phyloP scores from a whole-genome alignment of 1,140 invertebrate species.

The Cepaea nemoralis region DNA sequence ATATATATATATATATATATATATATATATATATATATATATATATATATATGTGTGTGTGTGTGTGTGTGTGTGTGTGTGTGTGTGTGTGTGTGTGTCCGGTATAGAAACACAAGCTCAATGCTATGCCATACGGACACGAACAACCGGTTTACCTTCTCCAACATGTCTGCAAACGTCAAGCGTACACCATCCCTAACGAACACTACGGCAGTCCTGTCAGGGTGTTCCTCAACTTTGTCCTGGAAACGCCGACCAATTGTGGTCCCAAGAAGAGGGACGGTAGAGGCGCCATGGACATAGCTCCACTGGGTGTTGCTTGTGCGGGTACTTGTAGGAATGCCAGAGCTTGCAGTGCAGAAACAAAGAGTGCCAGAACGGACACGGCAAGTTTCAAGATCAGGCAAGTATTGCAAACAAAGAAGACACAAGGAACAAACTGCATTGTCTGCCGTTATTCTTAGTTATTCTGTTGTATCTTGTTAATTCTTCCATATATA shows the following conservation, averaged over 20 bases:
- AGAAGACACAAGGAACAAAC: too few species aligned
- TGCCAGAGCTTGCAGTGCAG: not conserved
- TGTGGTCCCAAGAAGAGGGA: constrained; percentile 21
- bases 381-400: too few species aligned
- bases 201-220: constrained; percentile 21
- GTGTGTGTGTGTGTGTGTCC: not conserved
- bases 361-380: not conserved
- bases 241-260: constrained; percentile 17
- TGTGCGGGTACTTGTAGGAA: constrained; percentile 23
- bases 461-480: too few species aligned
- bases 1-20: not conserved
- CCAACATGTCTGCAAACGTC: constrained; percentile 18
- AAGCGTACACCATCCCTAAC: not conserved
- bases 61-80: not conserved
- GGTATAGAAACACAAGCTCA: not conserved
- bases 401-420: too few species aligned
- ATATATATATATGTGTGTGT: not conserved
- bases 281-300: constrained; percentile 16
- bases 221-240: not conserved
- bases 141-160: constrained; percentile 14
- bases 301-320: constrained; percentile 26
- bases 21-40: not conserved
- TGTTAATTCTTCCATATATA: too few species aligned
- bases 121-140: not conserved
- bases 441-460: too few species aligned